Base-by-base conservation (phyloP, 2,113 vertebrate species). In the Pelusios castaneus region DNA sequence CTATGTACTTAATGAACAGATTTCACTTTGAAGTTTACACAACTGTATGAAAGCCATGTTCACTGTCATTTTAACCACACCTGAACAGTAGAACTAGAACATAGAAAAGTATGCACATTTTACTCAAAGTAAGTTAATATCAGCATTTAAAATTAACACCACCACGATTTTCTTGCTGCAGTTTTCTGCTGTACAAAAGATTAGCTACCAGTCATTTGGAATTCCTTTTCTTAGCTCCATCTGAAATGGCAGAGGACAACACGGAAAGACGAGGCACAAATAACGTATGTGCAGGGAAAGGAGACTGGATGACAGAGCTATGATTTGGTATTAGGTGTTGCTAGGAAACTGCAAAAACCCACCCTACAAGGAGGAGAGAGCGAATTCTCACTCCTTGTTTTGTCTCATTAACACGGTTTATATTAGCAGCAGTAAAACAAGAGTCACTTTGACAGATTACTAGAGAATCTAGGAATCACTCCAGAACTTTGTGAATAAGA, bases 261-360 rank as follows among this genome's bases (percentile, higher is more conserved):
- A 41, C 10, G 16, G 24, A 14, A 83, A 56, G 45, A 54, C 25
- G 45, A 60, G 80, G 67, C 6, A 41, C 60, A 38, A 27, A 77
- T 34, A 19, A 34, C 12, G 13, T 2, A 0, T 1, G 3, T 0
- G 0, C 1, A 4, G 54, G 67, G 75, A 79, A 56, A 93, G 45
- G 85, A 45, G 82, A 29, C 29, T 4, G 54, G 54, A 87, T 24
- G n/a, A 10, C 56, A 7, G 21, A 4, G 3, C 1, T 2, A 47
- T 34, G 45, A 25, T 2, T 2, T 41, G 5, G 70, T 78, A 49
- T n/a, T 85, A 63, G 75, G 49, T 75, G n/a, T 41, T n/a, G 45
- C 84, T 82, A 51, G 85, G 93, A 85, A 87, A 85, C 43, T 0
- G 1, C 0, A 1, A 4, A 2, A 45, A 45, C 29, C 75, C 67